These are phyloP conservation scores for Lepidostoma basale DNA, from an alignment of 1,140 invertebrate genomes.

Conservation along the genomic window DNA sequence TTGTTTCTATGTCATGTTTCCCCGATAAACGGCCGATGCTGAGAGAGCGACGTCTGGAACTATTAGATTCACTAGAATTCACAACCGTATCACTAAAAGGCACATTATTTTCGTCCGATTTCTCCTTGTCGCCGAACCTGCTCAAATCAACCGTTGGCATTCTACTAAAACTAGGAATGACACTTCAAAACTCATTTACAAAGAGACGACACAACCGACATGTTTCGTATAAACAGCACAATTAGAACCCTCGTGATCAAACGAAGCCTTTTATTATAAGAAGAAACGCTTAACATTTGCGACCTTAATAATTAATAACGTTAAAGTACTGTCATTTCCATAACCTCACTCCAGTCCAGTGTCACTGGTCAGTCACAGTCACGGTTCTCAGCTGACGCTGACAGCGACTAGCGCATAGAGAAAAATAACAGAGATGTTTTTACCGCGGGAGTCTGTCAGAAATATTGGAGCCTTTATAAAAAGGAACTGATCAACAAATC, in stretches of 20 bases:
- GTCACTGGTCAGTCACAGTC: too few relatives aligned
- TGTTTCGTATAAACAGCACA: not conserved
- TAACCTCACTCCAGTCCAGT: too few relatives aligned
- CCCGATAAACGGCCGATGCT: not conserved
- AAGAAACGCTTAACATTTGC: not conserved
- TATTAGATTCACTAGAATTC: not conserved
- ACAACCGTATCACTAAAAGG: conserved; percentile 20
- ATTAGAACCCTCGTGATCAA: not conserved
- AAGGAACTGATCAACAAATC: too few relatives aligned
- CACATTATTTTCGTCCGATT: not conserved
- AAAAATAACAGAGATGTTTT: too few relatives aligned
- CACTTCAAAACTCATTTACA: too few relatives aligned
- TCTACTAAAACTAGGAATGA: not conserved
- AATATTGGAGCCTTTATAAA: too few relatives aligned
- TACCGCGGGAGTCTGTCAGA: too few relatives aligned
- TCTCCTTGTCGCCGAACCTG: not conserved
- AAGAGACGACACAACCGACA: not conserved
- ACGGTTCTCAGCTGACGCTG: too few relatives aligned
- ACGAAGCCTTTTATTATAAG: not conserved
- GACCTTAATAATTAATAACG: too few relatives aligned
- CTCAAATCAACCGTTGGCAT: conserved; percentile 3
- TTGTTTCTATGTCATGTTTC: not conserved
- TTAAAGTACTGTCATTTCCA: too few relatives aligned
- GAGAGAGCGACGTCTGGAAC: not conserved
- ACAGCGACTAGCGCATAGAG: too few relatives aligned